Base-by-base conservation (phyloP, 2,888 invertebrate species). In the Candidula unifasciata region DNA sequence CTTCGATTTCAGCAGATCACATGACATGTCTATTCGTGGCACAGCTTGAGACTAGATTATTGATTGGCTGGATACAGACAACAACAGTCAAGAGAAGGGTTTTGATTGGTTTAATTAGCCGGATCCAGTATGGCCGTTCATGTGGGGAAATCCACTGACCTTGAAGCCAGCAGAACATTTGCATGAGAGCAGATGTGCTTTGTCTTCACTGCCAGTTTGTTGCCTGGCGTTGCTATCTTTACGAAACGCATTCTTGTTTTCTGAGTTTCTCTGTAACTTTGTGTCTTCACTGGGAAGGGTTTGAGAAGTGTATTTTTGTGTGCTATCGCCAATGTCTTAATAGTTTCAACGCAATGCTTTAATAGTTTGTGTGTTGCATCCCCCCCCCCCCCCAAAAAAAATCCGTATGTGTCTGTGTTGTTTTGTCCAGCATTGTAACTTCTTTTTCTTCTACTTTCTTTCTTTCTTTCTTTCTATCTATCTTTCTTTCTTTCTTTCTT, bases 101-200 rank as follows among this genome's bases (percentile, higher is more conserved):
- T 64, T 78, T 78, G 64, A 78, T 78, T 78, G 78, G 35, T 60
- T 64, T 64, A 78, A 78, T 78, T 78, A 78, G 78, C 35, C 78
- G 64, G 35, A 60, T 64, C 78, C 64, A 78, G 33, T 33, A 21
- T 37, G 64, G 78, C 24, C 78, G 37, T 64, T 78, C 78, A 78
- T 78, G 78, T 30, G 78, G 33, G n/a, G 78, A 78, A 64, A 78
- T 64, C 37, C 24, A 37, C n/a, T 37, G 60, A 35, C 64, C 64
- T 60, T 78, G 35, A 60, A 78, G 78, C 8, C 27, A 16, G 54
- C 16, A 54, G 74, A 74, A 24, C 27, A 30, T 74, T 24, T 44
- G 21, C 5, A 10, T 30, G 54, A 21, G 54, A 74, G 54, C 52
- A 54, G 74, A 30, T 54, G 54, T 18, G 18, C 3, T 54, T 2